A percentile compares a stretch with the other conserved stretches of the same genome.
Evolutionary conservation across 2,113 vertebrate species (phyloP).

Genomic region (Vombatus ursinus): DNA sequence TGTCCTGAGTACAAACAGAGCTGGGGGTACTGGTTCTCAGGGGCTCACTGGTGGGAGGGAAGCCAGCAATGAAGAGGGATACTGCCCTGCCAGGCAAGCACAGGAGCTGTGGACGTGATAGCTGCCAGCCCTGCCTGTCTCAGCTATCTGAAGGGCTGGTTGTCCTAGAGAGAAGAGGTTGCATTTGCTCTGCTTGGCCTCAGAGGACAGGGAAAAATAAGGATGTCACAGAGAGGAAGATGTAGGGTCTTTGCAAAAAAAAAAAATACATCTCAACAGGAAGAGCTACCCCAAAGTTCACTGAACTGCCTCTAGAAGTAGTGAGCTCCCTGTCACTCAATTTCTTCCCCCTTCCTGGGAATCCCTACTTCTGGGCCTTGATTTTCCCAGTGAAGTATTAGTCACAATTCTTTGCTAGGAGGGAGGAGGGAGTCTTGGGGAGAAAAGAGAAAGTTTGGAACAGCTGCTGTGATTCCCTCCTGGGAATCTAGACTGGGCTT

Average conservation of each 20-base stretch:
- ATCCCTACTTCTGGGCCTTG: neutral
- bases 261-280: neutral
- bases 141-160: neutral
- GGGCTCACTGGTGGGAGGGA: constrained; percentile 77
- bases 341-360: neutral
- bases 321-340: neutral
- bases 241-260: neutral
- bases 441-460: neutral
- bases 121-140: neutral
- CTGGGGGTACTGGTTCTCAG: constrained; percentile 75
- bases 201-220: neutral
- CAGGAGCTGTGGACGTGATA: neutral
- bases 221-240: neutral
- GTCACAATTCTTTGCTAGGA: neutral
- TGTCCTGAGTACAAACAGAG: constrained; percentile 93
- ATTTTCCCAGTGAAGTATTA: neutral
- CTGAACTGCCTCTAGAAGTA: neutral
- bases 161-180: neutral
- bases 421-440: neutral
- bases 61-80: constrained; percentile 60
- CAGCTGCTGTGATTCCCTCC: neutral
- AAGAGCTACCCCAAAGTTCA: neutral
- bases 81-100: neutral
- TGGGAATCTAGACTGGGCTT: neutral
- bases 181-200: neutral